phyloP scores from a whole-genome alignment of 2,113 vertebrate species.

The Sturnira hondurensis region DNA sequence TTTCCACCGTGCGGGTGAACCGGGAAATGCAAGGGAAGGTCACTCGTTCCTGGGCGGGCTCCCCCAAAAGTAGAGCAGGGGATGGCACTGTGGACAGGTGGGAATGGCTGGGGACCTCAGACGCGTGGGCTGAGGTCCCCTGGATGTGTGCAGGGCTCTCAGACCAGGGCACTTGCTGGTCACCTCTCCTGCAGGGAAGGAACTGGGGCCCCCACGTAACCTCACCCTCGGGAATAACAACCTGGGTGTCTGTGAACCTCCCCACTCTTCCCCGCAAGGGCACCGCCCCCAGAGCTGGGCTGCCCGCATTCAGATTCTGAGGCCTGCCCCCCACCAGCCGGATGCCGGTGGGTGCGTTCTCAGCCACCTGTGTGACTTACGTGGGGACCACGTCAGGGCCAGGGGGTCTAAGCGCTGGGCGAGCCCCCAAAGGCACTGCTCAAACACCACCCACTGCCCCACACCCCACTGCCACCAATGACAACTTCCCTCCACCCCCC shows the following conservation, averaged over 20 bases:
- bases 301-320: too few species aligned
- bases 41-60: too few species aligned
- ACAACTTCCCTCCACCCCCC: background rate
- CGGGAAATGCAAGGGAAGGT: accelerated
- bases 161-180: background rate
- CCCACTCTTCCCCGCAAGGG: too few species aligned
- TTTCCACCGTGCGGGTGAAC: background rate
- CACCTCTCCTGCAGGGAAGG: too few species aligned
- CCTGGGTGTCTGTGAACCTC: too few species aligned
- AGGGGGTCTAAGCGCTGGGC: too few species aligned
- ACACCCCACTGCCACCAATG: too few species aligned
- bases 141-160: background rate
- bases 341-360: too few species aligned
- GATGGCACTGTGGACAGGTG: accelerated
- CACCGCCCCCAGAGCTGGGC: too few species aligned
- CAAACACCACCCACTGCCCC: background rate
- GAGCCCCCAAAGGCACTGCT: background rate
- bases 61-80: background rate
- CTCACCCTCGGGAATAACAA: background rate
- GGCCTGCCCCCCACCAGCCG: too few species aligned
- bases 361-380: too few species aligned
- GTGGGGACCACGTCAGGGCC: too few species aligned
- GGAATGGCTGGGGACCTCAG: background rate
- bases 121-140: background rate
- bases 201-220: background rate